These are phyloP conservation scores for Cryptocephalus moraei DNA, from an alignment of 2,888 invertebrate genomes.

Conservation along the genomic window DNA sequence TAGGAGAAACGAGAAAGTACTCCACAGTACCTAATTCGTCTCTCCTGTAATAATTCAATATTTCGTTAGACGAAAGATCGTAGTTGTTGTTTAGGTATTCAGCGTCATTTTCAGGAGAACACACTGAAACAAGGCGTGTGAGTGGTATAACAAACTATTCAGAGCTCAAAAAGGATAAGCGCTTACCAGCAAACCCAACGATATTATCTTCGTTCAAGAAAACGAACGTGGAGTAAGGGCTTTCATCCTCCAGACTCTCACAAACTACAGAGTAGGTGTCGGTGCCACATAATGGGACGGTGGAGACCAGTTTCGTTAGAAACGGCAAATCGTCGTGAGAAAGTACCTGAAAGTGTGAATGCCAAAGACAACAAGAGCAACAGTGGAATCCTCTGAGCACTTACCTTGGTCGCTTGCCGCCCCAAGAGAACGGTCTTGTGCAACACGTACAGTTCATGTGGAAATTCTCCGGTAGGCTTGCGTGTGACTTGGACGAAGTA, in stretches of 20 bases:
- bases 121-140: slow-evolving; percentile 15
- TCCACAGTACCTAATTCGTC: slow-evolving; percentile 36
- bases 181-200: slow-evolving; percentile 26
- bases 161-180: no score
- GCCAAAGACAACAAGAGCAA: no score
- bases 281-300: no score
- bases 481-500: slow-evolving; percentile 27
- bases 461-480: slow-evolving; percentile 30
- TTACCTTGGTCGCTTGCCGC: slow-evolving; percentile 14
- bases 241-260: neutral
- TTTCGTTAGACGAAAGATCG: slow-evolving; percentile 19
- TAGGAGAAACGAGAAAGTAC: slow-evolving; percentile 46
- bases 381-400: no score
- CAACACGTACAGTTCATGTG: slow-evolving; percentile 37
- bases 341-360: no score
- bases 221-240: slow-evolving; percentile 20
- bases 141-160: neutral
- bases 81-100: slow-evolving; percentile 34
- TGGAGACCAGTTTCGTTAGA: no score
- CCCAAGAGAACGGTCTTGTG: slow-evolving; percentile 31
- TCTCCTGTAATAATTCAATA: slow-evolving; percentile 26
- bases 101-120: slow-evolving; percentile 28
- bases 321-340: no score
- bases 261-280: no score
- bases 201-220: slow-evolving; percentile 21